These are phyloP conservation scores for Aurelia sp. DNA, from an alignment of 30 jellyfish, hydroid and myxozoan species.

Conservation along the genomic window DNA sequence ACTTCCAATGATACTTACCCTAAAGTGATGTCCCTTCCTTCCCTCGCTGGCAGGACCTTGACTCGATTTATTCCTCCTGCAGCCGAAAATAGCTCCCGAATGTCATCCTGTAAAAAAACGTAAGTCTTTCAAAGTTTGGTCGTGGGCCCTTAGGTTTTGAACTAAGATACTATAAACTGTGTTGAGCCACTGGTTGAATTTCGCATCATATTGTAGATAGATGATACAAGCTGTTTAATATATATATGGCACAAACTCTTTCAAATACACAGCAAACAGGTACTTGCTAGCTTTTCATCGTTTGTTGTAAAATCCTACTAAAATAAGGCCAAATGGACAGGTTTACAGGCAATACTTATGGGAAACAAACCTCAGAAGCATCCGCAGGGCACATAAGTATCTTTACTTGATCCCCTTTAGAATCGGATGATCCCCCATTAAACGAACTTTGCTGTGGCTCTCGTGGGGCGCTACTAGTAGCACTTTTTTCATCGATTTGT, in stretches of 20 bases:
- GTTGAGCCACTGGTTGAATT: too few species aligned
- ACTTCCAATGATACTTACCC: conserved; percentile 62
- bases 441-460: neutral
- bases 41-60: conserved; percentile 80
- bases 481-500: conserved; percentile 7
- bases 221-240: too few species aligned
- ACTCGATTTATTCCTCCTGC: conserved; percentile 77
- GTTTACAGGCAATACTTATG: too few species aligned
- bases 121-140: too few species aligned
- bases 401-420: conserved; percentile 13
- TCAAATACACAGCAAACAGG: too few species aligned
- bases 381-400: conserved; percentile 4
- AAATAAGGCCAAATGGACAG: too few species aligned
- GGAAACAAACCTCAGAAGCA: conserved; percentile 7
- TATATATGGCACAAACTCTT: too few species aligned
- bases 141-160: too few species aligned
- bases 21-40: conserved; percentile 79
- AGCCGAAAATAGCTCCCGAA: conserved; percentile 57
- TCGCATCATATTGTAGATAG: too few species aligned
- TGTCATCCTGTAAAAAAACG: conserved; percentile 64
- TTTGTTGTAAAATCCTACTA: too few species aligned
- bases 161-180: too few species aligned
- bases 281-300: too few species aligned
- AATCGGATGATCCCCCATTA: conserved; percentile 11
- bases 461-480: neutral